Conservation (phyloP, 2,797 vertebrate species). For the Lagocephalus sceleratus region DNA sequence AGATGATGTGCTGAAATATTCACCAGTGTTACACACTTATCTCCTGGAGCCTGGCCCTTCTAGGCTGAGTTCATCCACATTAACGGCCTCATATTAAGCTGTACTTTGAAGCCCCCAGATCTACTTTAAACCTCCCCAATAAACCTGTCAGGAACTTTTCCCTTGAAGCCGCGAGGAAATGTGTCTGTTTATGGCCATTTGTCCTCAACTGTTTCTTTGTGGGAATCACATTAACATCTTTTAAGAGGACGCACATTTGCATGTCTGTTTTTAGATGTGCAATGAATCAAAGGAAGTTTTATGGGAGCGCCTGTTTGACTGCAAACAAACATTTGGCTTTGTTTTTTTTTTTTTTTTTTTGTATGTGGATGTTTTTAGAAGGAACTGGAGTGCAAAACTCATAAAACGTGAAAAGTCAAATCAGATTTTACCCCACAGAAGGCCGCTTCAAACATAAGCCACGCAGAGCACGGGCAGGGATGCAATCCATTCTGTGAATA, state of each 20-base stretch:
- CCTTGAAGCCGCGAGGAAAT: constrained; percentile 43
- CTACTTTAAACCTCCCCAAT: constrained; percentile 37
- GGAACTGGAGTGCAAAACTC: too few species aligned
- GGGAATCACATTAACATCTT: constrained; percentile 26
- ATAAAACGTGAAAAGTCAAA: constrained; percentile 3
- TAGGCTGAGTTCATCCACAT: constrained; percentile 39
- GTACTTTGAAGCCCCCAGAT: constrained; percentile 37
- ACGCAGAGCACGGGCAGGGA: constrained; percentile 19
- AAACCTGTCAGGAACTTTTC: constrained; percentile 55
- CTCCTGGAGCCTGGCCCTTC: constrained; percentile 38
- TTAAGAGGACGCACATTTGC: constrained; percentile 25
- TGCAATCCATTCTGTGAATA: constrained; percentile 33
- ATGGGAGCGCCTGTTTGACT: background rate
- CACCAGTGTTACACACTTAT: constrained; percentile 36
- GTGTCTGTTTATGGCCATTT: constrained; percentile 16
- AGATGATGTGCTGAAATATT: constrained; percentile 64
- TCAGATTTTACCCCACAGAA: constrained; percentile 6
- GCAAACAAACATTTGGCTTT: too few species aligned
- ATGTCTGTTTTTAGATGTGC: too few species aligned
- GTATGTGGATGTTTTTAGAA: too few species aligned
- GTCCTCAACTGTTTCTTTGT: constrained; percentile 43
- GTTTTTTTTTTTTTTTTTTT: too few species aligned
- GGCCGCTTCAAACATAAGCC: constrained; percentile 4
- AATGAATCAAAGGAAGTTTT: constrained; percentile 1
- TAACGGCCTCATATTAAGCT: constrained; percentile 53